Evolutionary conservation across 64 coral and sea anemone species (phyloP).

Genomic region (Anthopleura sola): DNA sequence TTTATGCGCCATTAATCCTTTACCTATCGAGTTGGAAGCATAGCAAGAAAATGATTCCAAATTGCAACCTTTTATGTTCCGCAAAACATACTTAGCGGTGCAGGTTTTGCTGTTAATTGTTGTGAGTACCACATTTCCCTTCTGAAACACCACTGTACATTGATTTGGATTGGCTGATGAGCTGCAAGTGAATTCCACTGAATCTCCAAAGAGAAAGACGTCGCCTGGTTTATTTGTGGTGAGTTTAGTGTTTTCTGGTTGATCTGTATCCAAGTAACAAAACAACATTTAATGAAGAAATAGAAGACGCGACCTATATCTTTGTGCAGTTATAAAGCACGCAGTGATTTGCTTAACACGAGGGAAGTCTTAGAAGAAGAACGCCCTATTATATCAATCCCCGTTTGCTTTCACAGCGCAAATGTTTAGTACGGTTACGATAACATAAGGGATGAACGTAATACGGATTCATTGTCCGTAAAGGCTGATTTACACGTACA

Average conservation of each 20-base stretch:
- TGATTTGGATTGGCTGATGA: neutral
- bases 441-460: too few relatives aligned
- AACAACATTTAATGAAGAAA: too few relatives aligned
- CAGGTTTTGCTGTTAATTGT: neutral
- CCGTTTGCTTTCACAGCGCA: too few relatives aligned
- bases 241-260: neutral
- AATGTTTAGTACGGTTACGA: too few relatives aligned
- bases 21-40: neutral
- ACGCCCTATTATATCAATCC: too few relatives aligned
- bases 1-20: neutral
- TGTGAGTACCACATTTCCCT: neutral
- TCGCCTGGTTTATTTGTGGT: neutral
- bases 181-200: neutral
- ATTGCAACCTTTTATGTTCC: neutral
- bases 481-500: too few relatives aligned
- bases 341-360: too few relatives aligned
- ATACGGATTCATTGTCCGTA: too few relatives aligned
- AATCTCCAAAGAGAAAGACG: neutral
- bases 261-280: neutral
- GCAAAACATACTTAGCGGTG: neutral
- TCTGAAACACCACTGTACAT: neutral
- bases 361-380: too few relatives aligned
- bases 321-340: too few relatives aligned
- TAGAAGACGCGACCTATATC: too few relatives aligned
- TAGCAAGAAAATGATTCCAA: neutral